Evolutionary conservation across 2,888 invertebrate genomes (phyloP).

Genomic region (Maniola hyperantus): DNA sequence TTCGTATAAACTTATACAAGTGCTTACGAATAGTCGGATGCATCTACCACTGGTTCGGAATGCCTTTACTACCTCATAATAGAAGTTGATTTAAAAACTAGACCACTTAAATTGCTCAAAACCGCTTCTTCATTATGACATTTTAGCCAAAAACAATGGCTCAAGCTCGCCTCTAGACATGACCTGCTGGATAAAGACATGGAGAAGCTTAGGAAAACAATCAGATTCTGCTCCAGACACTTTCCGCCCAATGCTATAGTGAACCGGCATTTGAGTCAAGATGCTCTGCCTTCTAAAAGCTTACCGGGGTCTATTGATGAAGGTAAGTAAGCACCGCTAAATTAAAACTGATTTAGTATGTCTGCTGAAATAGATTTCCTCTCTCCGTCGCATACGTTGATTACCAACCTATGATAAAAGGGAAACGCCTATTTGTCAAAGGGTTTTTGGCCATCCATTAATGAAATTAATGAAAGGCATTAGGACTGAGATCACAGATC

Average conservation of each 20-base stretch:
- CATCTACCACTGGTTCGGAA: too few species aligned
- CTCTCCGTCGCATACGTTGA: too few species aligned
- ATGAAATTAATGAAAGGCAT: too few species aligned
- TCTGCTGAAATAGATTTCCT: neutral
- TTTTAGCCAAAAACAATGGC: conserved; percentile 63
- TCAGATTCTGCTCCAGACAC: conserved; percentile 69
- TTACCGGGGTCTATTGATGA: conserved; percentile 54
- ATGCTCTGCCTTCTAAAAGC: conserved; percentile 63
- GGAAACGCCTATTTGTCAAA: too few species aligned
- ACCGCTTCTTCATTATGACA: neutral
- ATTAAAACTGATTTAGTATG: too few species aligned
- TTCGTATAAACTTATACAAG: too few species aligned
- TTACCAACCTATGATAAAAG: too few species aligned
- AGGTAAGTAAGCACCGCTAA: conserved; percentile 43
- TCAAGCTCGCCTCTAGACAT: conserved; percentile 58
- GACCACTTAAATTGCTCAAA: neutral
- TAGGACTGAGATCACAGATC: too few species aligned
- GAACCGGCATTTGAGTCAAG: conserved; percentile 59
- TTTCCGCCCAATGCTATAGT: conserved; percentile 59
- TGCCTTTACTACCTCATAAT: too few species aligned
- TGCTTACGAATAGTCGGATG: too few species aligned
- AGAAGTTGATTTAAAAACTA: neutral
- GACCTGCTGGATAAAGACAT: conserved; percentile 58
- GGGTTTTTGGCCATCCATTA: too few species aligned
- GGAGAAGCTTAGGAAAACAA: conserved; percentile 42